Conservation (phyloP, 2,797 vertebrate genomes). For the Cyclura pinguis region DNA sequence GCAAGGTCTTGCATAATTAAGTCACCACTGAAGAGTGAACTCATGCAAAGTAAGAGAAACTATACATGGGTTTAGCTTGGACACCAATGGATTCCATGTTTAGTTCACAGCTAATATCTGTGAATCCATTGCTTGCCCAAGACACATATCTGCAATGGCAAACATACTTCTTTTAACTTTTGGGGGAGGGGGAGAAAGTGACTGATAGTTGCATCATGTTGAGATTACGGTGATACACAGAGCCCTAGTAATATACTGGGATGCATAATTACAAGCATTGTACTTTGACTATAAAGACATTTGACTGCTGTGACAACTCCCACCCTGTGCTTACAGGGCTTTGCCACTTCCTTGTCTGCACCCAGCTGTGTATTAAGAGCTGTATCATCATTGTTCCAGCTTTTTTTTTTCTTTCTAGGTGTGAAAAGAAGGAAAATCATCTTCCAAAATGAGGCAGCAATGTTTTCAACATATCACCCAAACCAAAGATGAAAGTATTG, state of each 20-base stretch:
- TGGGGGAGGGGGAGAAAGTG: not conserved
- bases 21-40: too few relatives aligned
- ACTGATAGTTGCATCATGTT: not conserved
- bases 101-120: too few relatives aligned
- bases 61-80: too few relatives aligned
- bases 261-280: not conserved
- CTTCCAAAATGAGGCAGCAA: conserved; percentile 57
- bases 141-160: too few relatives aligned
- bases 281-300: conserved; percentile 12
- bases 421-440: conserved; percentile 30
- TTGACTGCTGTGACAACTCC: conserved; percentile 16
- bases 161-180: too few relatives aligned
- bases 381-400: conserved; percentile 37
- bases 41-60: too few relatives aligned
- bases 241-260: not conserved
- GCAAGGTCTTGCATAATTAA: too few relatives aligned
- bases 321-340: conserved; percentile 15
- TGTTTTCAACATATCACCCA: conserved; percentile 59
- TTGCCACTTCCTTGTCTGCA: conserved; percentile 35
- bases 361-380: conserved; percentile 38
- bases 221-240: not conserved
- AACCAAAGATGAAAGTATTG: conserved; percentile 68
- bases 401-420: conserved; percentile 44
- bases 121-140: too few relatives aligned
- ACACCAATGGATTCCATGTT: too few relatives aligned